Conservation (phyloP, 1,140 invertebrate genomes). For the Hyles vespertilio region DNA sequence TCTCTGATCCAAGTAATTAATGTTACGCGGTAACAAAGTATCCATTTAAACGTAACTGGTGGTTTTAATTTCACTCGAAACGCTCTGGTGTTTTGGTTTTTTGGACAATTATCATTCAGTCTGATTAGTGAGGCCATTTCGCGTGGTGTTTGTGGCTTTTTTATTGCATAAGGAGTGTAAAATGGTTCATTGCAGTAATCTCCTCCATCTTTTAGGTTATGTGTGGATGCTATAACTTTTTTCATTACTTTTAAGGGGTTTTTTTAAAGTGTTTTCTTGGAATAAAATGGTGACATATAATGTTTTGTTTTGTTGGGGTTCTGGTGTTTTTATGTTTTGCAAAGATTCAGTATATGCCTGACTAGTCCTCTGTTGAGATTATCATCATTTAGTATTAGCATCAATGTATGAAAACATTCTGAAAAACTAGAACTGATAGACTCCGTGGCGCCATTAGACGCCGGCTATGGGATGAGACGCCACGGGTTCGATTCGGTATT, state of each 20-base stretch:
- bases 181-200: background rate
- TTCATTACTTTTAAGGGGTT: background rate
- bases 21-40: conserved; percentile 35
- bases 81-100: conserved; percentile 20
- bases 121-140: conserved; percentile 11
- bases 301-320: no score
- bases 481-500: no score
- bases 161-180: conserved; percentile 5
- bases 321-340: no score
- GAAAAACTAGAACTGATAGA: no score
- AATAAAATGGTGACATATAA: no score
- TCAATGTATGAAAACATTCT: no score
- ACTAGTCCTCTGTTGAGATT: no score
- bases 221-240: background rate
- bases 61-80: conserved; percentile 39
- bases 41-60: conserved; percentile 38
- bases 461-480: no score
- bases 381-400: no score
- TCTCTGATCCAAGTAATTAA: conserved; percentile 27
- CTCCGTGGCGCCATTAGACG: no score
- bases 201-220: background rate
- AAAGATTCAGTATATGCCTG: no score
- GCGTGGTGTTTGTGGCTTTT: conserved; percentile 1
- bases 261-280: background rate
- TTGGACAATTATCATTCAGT: conserved; percentile 15